Evolutionary conservation across 2,797 vertebrate genomes (phyloP), one percentile per base, ranked within the genome.

Genomic region (Semaprochilodus insignis): DNA sequence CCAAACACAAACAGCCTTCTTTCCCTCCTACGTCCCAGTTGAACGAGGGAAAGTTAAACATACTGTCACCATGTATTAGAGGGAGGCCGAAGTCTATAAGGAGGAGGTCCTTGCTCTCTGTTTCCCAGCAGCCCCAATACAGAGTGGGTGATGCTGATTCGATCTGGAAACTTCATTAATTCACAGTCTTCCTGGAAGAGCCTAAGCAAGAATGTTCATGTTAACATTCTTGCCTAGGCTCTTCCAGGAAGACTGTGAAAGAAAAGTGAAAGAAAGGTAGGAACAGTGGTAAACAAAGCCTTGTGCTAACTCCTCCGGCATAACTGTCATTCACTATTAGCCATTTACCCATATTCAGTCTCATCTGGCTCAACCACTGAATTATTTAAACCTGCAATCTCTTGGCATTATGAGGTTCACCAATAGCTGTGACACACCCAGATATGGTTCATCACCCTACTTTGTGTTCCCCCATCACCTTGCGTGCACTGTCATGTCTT

Each of bases 361-460:
- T 89, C 89, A 90, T 92, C 19, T 25, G 14, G 2, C 25, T 21
- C 31, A 51, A 44, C n/a, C 21, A 19, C 92, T 94, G 89, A 95
- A 95, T 94, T 94, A 94, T 95, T 95, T 93, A 94, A 94, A 94
- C 93, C 89, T 92, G 89, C 92, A 93, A 93, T 94, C 93, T 93
- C 91, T 93, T 92, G 92, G 92, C 89, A 92, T 93, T 93, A 93
- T 88, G 88, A 91, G 88, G 91, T 90, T 93, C 92, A 90, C 90
- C 85, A 85, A 87, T 88, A 89, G 86, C 86, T 82, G 21, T 86
- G 88, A 90, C 88, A 88, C 89, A 81, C 83, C 82, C 67, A 60
- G 78, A 88, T 92, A 88, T 88, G 88, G 90, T 93, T 89, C 25
- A 87, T 93, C 94, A 93, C 89, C 86, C 70, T 73, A 66, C 87